These are phyloP conservation scores for Lepeophtheirus salmonis DNA, from an alignment of 1,140 invertebrate genomes.

Conservation along the genomic window DNA sequence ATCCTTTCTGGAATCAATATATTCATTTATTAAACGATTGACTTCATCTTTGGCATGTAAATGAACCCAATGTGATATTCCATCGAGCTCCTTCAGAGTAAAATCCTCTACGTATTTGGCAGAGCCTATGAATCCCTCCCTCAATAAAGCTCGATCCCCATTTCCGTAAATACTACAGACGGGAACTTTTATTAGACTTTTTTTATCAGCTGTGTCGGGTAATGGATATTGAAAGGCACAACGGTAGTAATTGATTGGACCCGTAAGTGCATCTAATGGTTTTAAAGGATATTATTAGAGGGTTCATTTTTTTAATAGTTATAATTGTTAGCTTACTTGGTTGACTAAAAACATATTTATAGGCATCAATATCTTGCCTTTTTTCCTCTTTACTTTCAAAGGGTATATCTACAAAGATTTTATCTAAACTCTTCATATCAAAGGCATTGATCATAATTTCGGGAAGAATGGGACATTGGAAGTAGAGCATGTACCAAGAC, in stretches of 20 bases:
- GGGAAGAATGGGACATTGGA: slow-evolving; percentile 21
- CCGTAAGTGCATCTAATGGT: slow-evolving; percentile 19
- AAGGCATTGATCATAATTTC: slow-evolving; percentile 13
- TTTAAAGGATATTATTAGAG: background rate
- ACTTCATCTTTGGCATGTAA: slow-evolving; percentile 19
- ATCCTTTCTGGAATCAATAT: background rate
- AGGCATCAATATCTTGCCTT: slow-evolving; percentile 19
- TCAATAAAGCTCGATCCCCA: slow-evolving; percentile 1
- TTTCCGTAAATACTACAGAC: slow-evolving; percentile 10
- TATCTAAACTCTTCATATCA: slow-evolving; percentile 10
- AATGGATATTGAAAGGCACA: slow-evolving; percentile 4
- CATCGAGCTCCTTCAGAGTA: slow-evolving; percentile 16
- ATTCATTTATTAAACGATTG: slow-evolving; percentile 18
- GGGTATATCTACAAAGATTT: slow-evolving; percentile 1
- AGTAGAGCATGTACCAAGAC: slow-evolving; percentile 22
- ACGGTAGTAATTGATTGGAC: slow-evolving; percentile 22
- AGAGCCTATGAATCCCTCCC: background rate
- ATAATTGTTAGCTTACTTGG: background rate
- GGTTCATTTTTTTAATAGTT: background rate
- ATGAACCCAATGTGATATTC: slow-evolving; percentile 20
- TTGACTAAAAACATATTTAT: slow-evolving; percentile 21
- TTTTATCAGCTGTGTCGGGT: background rate
- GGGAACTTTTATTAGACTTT: background rate
- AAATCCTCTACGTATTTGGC: slow-evolving; percentile 7
- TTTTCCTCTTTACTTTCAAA: background rate